Evolutionary conservation across 2,888 invertebrate genomes (phyloP).

Genomic region (Orchesella flavescens): DNA sequence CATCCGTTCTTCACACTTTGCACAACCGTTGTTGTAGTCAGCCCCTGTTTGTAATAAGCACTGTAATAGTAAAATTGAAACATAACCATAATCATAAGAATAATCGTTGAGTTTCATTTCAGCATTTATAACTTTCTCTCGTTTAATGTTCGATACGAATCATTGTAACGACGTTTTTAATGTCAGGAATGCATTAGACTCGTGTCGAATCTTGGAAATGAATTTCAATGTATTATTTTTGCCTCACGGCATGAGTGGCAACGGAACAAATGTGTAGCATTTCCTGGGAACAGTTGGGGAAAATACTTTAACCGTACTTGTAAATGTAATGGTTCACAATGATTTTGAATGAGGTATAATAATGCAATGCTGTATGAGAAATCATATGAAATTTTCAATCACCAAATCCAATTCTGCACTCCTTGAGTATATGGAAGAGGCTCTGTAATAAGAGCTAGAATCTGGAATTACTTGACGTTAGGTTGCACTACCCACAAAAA

Average conservation of each 20-base stretch:
- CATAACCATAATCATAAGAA: slow-evolving; percentile 53
- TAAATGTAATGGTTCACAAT: background rate
- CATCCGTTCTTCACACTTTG: background rate
- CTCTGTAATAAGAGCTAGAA: background rate
- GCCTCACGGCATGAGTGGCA: background rate
- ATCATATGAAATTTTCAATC: slow-evolving; percentile 38
- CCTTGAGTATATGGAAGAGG: slow-evolving; percentile 2
- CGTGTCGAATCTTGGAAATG: slow-evolving; percentile 20
- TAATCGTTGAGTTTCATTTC: slow-evolving; percentile 52
- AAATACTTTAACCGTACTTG: too few species aligned
- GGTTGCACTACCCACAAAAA: too few species aligned
- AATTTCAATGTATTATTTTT: slow-evolving; percentile 1
- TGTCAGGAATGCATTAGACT: slow-evolving; percentile 4
- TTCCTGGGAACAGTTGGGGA: too few species aligned
- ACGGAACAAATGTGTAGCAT: too few species aligned
- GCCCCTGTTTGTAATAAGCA: slow-evolving; percentile 15
- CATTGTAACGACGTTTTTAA: slow-evolving; percentile 40
- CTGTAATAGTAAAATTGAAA: slow-evolving; percentile 39
- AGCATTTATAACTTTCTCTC: slow-evolving; percentile 36
- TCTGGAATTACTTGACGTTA: too few species aligned
- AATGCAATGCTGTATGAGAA: background rate
- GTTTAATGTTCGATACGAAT: slow-evolving; percentile 33
- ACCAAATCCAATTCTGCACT: slow-evolving; percentile 33
- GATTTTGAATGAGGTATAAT: slow-evolving; percentile 6
- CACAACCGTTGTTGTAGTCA: background rate